Percentiles rank a stretch among this genome's conserved stretches.
Evolutionary conservation across 2,113 vertebrate species (phyloP).

Genomic region (Sinocyclocheilus anophthalmus): DNA sequence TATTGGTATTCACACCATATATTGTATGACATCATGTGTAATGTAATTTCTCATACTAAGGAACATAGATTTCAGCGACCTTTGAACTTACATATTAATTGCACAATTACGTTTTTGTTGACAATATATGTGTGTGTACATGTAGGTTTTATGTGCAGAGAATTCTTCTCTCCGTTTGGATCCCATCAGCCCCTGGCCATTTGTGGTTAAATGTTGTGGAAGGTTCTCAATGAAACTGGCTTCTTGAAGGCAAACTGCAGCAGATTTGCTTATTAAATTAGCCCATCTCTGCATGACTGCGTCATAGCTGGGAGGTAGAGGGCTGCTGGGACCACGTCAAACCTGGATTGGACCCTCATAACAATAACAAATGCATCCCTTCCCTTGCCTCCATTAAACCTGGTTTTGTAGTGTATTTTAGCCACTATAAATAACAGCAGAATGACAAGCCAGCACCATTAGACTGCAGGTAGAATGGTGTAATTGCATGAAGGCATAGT

Average conservation of each 20-base stretch:
- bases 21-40: background rate
- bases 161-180: background rate
- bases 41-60: background rate
- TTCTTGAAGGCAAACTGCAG: background rate
- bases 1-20: background rate
- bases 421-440: slow-evolving; percentile 20
- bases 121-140: no score
- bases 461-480: slow-evolving; percentile 37
- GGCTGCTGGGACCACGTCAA: background rate
- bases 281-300: slow-evolving; percentile 40
- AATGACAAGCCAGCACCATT: slow-evolving; percentile 23
- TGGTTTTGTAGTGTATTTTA: slow-evolving; percentile 18
- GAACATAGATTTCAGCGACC: no score
- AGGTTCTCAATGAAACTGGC: background rate
- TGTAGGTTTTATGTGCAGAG: no score
- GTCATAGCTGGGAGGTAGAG: slow-evolving; percentile 10
- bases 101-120: background rate
- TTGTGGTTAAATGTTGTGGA: slow-evolving; percentile 28
- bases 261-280: slow-evolving; percentile 50
- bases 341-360: background rate
- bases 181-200: slow-evolving; percentile 20
- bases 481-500: slow-evolving; percentile 39
- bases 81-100: background rate
- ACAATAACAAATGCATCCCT: background rate
- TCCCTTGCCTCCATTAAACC: background rate